Base-by-base conservation (phyloP, 2,113 vertebrate species). In the Sorex araneus region DNA sequence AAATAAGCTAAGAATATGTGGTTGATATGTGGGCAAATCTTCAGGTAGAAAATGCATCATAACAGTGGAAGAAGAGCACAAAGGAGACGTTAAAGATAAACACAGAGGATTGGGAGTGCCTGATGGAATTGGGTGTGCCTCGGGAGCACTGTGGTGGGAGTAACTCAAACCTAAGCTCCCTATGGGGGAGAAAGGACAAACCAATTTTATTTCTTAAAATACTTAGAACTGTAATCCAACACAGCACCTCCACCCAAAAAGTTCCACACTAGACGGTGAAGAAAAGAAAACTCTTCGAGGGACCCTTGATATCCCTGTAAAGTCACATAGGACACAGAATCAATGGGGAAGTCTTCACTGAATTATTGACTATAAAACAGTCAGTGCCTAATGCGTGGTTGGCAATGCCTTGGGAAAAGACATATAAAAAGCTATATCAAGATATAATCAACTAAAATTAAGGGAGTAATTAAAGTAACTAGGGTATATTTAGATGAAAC, bases 361-460 rank as follows among this genome's bases (percentile, higher is more conserved):
- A 90, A 77, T 92, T 63, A 73, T 43, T 21, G 30, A 30, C 83
- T 82, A 7, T 77, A 94, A 86, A 92, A 82, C 8, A 84, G 43
- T 85, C 43, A 89, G 85, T 27, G 9, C 54, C 23, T 69, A 47
- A 85, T 36, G 82, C 63, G 34, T n/a, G 63, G 69, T 30, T 90
- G 85, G 25, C 47, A 78, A 50, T 66, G 76, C 78, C 47, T 34
- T 63, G 50, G 75, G 79, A 63, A 92, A 89, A 89, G 23, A 84
- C 40, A 30, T 36, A 74, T 77, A 47, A 87, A 92, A 89, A 85
- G 36, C 60, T 84, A 78, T 40, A 81, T 30, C 27, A 23, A 87
- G 64, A 75, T 66, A 79, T 76, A 78, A 90, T 88, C 83, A 83
- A 54, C 77, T 84, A 64, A 95, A 91, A 96, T 88, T 92, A 80